phyloP scores from a whole-genome alignment of 2,888 invertebrate genomes.

The Euphydryas editha region DNA sequence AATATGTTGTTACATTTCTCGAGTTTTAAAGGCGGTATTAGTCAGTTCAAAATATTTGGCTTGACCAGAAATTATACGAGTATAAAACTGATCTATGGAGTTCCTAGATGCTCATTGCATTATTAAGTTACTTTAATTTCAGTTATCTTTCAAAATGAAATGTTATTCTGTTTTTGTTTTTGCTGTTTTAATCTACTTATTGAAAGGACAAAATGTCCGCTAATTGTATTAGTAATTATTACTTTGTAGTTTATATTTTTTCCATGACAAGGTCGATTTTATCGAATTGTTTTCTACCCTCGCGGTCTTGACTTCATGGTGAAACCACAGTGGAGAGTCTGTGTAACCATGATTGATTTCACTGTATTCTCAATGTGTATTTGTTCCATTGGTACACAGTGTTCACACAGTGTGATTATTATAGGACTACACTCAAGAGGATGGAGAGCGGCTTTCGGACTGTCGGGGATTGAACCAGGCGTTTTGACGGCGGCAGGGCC shows the following conservation, averaged over 20 bases:
- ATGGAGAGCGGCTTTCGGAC: too few relatives aligned
- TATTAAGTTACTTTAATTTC: slow-evolving; percentile 39
- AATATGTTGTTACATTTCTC: slow-evolving; percentile 71
- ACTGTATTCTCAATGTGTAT: too few relatives aligned
- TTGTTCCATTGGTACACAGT: too few relatives aligned
- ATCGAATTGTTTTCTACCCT: slow-evolving; percentile 21
- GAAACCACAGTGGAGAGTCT: too few relatives aligned
- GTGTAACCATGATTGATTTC: too few relatives aligned
- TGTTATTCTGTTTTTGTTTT: slow-evolving; percentile 35
- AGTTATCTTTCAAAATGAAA: slow-evolving; percentile 48
- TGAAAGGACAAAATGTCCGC: slow-evolving; percentile 60
- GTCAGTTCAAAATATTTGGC: slow-evolving; percentile 81
- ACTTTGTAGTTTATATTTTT: slow-evolving; percentile 15
- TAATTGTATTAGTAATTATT: slow-evolving; percentile 38
- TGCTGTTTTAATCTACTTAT: slow-evolving; percentile 43
- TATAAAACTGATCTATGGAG: slow-evolving; percentile 74
- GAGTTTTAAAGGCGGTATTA: slow-evolving; percentile 77
- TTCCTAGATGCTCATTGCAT: slow-evolving; percentile 60
- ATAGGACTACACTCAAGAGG: too few relatives aligned
- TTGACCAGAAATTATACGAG: slow-evolving; percentile 69
- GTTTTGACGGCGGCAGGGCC: too few relatives aligned
- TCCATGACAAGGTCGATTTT: slow-evolving; percentile 15
- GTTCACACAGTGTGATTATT: too few relatives aligned
- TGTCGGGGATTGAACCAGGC: too few relatives aligned
- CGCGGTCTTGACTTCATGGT: too few relatives aligned